Evolutionary conservation across 2,113 vertebrate genomes (phyloP), one percentile per base, ranked within the genome.

Genomic region (Condylura cristata): DNA sequence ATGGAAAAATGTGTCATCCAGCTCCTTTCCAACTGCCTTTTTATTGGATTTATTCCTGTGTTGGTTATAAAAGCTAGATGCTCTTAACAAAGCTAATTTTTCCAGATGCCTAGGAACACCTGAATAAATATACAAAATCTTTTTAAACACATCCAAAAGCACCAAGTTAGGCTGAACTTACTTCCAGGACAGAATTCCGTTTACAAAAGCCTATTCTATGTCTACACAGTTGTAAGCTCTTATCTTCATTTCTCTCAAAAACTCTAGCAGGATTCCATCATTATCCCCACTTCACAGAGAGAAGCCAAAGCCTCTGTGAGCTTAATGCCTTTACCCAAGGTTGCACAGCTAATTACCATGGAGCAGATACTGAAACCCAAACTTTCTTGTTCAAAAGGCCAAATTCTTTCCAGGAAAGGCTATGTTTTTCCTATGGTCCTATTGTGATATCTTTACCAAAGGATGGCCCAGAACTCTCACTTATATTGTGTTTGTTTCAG

Each of bases 401-500:
- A 68, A 17, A 26, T 81, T 41, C 58, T 83, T 93, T 53, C 90
- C 75, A 46, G 3, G 30, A 44, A 48, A 39, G 18, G 22, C 53
- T 56, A 48, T 48, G 53, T 22, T 56, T 20, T 56, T 56, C 53
- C 53, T 56, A 0, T 18, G 32, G 24, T n/a, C 58, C 37, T 41
- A 12, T 8, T 51, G 9, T 82, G 88, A 22, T 17, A 2, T 66
- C 51, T 46, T 60, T 28, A 76, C 74, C 24, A 3, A 44, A 46
- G 65, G 41, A n/a, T 22, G 63, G 20, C 60, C 32, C 24, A 8
- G 28, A 2, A 30, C 58, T 86, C 74, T 93, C 44, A 86, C 17
- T 71, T 2, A 10, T 34, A 6, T 24, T 20, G n/a, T 66, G 81
- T 86, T 51, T 83, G n/a, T 83, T 65, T 86, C 96, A 98, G 98